These are phyloP conservation scores for Pelobates fuscus DNA, from an alignment of 2,113 vertebrate species.

Conservation along the genomic window DNA sequence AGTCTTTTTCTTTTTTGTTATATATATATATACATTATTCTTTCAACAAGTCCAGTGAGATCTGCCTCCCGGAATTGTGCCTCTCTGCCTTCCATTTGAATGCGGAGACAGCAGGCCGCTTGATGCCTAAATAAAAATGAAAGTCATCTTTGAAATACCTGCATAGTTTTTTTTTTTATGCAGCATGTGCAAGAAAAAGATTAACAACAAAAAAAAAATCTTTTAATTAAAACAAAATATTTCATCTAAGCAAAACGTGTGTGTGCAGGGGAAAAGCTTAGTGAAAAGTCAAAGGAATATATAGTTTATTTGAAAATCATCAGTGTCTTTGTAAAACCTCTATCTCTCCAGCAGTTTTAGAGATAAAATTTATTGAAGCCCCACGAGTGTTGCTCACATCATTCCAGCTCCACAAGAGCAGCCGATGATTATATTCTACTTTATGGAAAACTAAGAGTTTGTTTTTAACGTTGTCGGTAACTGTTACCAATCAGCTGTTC, in stretches of 20 bases:
- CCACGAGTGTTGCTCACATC: too few relatives aligned
- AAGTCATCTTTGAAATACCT: slow-evolving; percentile 55
- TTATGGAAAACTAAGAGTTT: too few relatives aligned
- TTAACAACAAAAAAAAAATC: slow-evolving; percentile 38
- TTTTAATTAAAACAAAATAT: slow-evolving; percentile 56
- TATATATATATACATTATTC: background rate
- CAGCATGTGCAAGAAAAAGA: slow-evolving; percentile 17
- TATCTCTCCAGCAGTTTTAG: background rate
- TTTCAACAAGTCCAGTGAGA: slow-evolving; percentile 18
- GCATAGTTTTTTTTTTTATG: slow-evolving; percentile 49
- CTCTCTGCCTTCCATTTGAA: slow-evolving; percentile 8
- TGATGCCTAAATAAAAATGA: slow-evolving; percentile 53
- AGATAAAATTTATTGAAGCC: background rate
- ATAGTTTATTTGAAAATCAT: slow-evolving; percentile 39
- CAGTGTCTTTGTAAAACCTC: background rate
- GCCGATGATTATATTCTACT: background rate
- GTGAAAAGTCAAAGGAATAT: slow-evolving; percentile 27
- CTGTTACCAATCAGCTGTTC: too few relatives aligned
- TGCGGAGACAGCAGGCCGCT: slow-evolving; percentile 27
- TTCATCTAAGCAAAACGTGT: slow-evolving; percentile 9
- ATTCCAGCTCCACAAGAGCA: too few relatives aligned
- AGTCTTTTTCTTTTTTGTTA: background rate
- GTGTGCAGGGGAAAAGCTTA: slow-evolving; percentile 18
- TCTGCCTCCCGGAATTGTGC: slow-evolving; percentile 19
- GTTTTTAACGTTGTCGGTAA: too few relatives aligned